A percentile compares a stretch with the other conserved stretches of the same genome.
These are phyloP conservation scores for Amphiura filiformis DNA, from an alignment of 35 echinoderm and acorn worm species.

Conservation along the genomic window DNA sequence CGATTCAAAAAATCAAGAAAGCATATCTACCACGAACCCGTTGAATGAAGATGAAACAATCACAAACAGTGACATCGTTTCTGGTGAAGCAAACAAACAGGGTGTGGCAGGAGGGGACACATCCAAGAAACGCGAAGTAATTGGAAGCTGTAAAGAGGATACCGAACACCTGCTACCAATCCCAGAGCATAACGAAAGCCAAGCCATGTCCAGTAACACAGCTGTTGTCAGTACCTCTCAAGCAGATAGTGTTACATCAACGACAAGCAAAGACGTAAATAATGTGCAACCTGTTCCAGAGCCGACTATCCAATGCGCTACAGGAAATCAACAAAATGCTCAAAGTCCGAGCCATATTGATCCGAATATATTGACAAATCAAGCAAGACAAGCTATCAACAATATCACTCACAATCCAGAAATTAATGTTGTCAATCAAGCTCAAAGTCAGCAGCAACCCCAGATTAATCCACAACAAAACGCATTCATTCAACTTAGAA, in stretches of 20 bases:
- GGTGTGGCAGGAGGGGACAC: background rate
- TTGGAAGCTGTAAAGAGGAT: background rate
- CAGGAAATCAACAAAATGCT: no score
- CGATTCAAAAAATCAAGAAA: background rate
- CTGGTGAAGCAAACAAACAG: background rate
- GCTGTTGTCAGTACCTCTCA: background rate
- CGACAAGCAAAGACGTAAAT: background rate
- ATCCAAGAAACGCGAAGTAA: background rate
- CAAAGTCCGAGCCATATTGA: no score
- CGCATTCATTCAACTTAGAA: background rate
- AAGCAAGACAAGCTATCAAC: no score
- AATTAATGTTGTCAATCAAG: no score
- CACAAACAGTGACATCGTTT: background rate
- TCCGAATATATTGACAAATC: no score
- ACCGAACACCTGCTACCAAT: background rate
- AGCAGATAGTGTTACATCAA: background rate
- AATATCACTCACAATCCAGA: no score
- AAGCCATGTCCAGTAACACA: background rate
- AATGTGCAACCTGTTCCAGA: background rate
- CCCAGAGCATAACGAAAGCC: background rate
- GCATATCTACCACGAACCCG: background rate
- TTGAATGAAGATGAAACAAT: background rate
- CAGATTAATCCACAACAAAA: background rate
- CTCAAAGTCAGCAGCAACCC: background rate
- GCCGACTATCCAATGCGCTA: background rate